Percentiles rank a stretch among this genome's conserved stretches.
These are phyloP conservation scores for Galerucella calmariensis DNA, from an alignment of 2,888 invertebrate genomes.

Conservation along the genomic window DNA sequence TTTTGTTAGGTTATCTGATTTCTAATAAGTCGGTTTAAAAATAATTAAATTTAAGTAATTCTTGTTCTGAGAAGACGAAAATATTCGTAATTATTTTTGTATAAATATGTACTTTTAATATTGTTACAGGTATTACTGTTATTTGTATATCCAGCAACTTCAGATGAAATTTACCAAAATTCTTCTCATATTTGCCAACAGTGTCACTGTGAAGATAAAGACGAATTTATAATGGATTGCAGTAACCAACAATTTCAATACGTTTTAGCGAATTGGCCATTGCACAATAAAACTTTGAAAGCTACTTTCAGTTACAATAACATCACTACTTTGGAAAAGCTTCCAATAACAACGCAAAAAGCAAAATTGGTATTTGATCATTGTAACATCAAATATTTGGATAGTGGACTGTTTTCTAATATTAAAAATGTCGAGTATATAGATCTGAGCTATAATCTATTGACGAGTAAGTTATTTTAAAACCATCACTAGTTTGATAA, in stretches of 20 bases:
- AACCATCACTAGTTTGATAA: too few relatives aligned
- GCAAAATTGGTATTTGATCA: conserved; percentile 68
- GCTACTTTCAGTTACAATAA: conserved; percentile 71
- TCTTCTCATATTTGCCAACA: conserved; percentile 49
- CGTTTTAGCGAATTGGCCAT: conserved; percentile 62
- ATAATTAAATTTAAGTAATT: too few relatives aligned
- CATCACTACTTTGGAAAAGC: conserved; percentile 64
- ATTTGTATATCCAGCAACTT: conserved; percentile 23
- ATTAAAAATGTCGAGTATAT: conserved; percentile 67
- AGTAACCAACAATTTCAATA: conserved; percentile 50
- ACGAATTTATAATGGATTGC: conserved; percentile 58
- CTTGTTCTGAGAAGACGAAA: too few relatives aligned
- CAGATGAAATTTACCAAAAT: conserved; percentile 47
- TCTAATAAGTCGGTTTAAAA: too few relatives aligned
- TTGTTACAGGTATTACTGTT: conserved; percentile 38
- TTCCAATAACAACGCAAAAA: conserved; percentile 65
- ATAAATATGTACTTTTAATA: too few relatives aligned
- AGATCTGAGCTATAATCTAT: conserved; percentile 70
- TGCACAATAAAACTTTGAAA: conserved; percentile 62
- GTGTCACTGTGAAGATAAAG: conserved; percentile 55
- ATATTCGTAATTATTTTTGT: too few relatives aligned
- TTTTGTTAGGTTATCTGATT: too few relatives aligned
- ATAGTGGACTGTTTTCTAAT: conserved; percentile 67
- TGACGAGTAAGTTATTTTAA: conserved; percentile 65
- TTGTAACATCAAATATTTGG: conserved; percentile 68